A percentile compares a stretch with the other conserved stretches of the same genome.
Evolutionary conservation across 2,888 invertebrate species (phyloP).

Genomic region (Encarsia formosa): DNA sequence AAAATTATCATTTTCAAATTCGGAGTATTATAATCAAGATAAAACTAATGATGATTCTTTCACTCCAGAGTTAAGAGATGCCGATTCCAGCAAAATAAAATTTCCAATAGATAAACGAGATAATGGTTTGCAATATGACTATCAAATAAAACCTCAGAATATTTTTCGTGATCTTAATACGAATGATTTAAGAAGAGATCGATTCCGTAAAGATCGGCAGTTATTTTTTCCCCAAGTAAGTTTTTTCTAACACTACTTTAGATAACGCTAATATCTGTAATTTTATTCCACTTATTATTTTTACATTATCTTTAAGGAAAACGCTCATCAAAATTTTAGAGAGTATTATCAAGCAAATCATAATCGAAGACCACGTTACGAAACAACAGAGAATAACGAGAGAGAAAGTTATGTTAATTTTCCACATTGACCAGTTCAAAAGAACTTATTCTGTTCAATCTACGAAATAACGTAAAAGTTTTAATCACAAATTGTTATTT

Average conservation of each 20-base stretch:
- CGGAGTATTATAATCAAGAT: background rate
- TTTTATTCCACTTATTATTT: no score
- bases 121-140: background rate
- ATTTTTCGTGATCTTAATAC: background rate
- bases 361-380: conserved; percentile 1
- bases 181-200: background rate
- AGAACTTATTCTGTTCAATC: no score
- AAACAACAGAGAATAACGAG: background rate
- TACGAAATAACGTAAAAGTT: no score
- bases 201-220: background rate
- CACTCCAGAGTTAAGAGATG: background rate
- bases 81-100: background rate
- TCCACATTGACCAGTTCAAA: background rate
- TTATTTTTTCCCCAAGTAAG: conserved; percentile 11
- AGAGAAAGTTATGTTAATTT: conserved; percentile 5
- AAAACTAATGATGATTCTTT: background rate
- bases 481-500: no score
- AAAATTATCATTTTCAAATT: conserved; percentile 4
- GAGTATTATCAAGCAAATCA: background rate
- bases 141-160: background rate
- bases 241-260: no score
- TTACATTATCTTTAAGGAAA: conserved; percentile 7
- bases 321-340: background rate
- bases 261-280: no score
- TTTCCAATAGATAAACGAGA: conserved; percentile 16